phyloP scores from a whole-genome alignment of 2,888 invertebrate species.

The Bombyx huttoni region DNA sequence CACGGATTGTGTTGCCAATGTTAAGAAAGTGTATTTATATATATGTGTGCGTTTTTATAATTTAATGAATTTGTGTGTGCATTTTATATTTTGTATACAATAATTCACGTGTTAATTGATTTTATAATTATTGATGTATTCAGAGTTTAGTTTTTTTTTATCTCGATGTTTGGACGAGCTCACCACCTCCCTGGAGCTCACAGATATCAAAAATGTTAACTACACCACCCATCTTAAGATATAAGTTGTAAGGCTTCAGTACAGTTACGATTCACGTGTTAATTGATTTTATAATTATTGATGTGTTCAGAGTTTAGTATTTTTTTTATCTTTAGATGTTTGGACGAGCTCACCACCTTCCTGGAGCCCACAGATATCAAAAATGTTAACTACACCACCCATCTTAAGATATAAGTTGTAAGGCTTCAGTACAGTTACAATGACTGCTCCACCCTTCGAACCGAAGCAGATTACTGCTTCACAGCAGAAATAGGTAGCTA shows the following conservation, averaged over 20 bases:
- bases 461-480: too few species aligned
- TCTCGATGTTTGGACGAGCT: neutral
- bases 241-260: too few species aligned
- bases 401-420: too few species aligned
- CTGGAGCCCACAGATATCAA: neutral
- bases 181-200: neutral
- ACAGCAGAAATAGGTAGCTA: too few species aligned
- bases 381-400: neutral
- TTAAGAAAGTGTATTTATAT: constrained; percentile 3
- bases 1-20: constrained; percentile 22
- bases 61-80: neutral
- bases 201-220: neutral
- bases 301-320: neutral
- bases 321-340: neutral
- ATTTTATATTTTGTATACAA: too few species aligned
- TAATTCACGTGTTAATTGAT: too few species aligned
- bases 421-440: too few species aligned
- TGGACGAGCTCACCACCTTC: neutral
- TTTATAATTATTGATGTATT: neutral
- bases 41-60: too few species aligned
- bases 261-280: too few species aligned
- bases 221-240: too few species aligned
- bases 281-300: too few species aligned
- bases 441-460: too few species aligned
- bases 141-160: neutral